Percentiles rank a stretch among this genome's conserved stretches.
phyloP scores from a whole-genome alignment of 1,140 invertebrate genomes.

The Nymphalis io region DNA sequence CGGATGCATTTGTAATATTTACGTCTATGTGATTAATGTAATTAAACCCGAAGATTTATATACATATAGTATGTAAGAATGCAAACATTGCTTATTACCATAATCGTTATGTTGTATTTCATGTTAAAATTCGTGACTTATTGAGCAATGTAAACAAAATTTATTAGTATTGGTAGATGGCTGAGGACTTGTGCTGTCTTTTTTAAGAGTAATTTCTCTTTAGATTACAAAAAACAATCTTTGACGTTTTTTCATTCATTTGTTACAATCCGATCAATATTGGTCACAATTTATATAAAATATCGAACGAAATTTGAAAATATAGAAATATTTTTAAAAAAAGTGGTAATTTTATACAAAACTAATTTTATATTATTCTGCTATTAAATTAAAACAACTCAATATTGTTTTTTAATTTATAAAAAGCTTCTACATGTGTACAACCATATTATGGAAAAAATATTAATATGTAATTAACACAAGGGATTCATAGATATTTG shows the following conservation, averaged over 20 bases:
- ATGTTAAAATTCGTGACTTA: slow-evolving; percentile 15
- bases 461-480: slow-evolving; percentile 36
- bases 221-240: not conserved
- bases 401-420: too few species aligned
- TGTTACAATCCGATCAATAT: too few species aligned
- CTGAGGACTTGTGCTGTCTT: too few species aligned
- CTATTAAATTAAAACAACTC: too few species aligned
- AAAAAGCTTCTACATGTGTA: too few species aligned
- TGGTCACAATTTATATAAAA: too few species aligned
- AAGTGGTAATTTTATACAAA: too few species aligned
- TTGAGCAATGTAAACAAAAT: not conserved
- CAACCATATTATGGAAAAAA: not conserved
- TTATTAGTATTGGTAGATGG: not conserved
- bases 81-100: slow-evolving; percentile 11
- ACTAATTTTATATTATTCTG: too few species aligned
- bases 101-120: slow-evolving; percentile 7
- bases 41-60: slow-evolving; percentile 15
- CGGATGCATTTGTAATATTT: slow-evolving; percentile 27
- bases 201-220: not conserved
- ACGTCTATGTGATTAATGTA: slow-evolving; percentile 22
- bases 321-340: too few species aligned
- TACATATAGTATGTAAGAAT: slow-evolving; percentile 12
- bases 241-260: not conserved
- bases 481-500: slow-evolving; percentile 41
- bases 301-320: too few species aligned